Percentiles rank a stretch among this genome's conserved stretches.
Conservation (phyloP, 2,888 invertebrate species). For the Resseliella maxima region DNA sequence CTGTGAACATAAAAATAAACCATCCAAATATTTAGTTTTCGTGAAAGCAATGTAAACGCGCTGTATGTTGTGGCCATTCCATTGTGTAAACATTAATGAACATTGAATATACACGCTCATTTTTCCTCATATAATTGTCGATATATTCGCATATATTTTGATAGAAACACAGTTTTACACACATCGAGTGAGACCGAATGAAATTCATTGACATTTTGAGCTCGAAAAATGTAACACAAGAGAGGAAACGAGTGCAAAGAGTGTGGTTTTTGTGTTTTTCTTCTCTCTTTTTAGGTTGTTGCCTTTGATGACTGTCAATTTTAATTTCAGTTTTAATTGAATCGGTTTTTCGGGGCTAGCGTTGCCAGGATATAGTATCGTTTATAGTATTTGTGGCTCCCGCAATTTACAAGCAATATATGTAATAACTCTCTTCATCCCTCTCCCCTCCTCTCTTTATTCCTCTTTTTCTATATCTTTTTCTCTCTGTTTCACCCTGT, state of each 20-base stretch:
- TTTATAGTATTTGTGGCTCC: not conserved
- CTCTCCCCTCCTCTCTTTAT: too few relatives aligned
- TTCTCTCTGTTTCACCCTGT: not conserved
- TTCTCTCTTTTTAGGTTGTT: not conserved
- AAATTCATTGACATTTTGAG: not conserved
- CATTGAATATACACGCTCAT: too few relatives aligned
- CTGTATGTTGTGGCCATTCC: not conserved
- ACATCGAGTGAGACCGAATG: not conserved
- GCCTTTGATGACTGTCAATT: constrained; percentile 43
- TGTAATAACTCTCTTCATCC: too few relatives aligned
- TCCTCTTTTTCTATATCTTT: too few relatives aligned
- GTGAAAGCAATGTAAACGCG: not conserved
- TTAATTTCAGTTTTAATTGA: constrained; percentile 46
- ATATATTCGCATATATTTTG: too few relatives aligned
- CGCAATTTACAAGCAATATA: not conserved
- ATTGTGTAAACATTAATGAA: not conserved
- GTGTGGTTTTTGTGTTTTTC: not conserved
- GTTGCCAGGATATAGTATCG: constrained; percentile 23
- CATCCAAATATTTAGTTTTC: constrained; percentile 27
- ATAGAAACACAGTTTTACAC: too few relatives aligned
- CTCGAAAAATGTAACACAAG: not conserved
- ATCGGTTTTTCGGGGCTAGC: not conserved
- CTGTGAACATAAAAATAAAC: constrained; percentile 46
- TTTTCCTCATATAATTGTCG: too few relatives aligned
- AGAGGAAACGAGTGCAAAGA: not conserved